phyloP scores from a whole-genome alignment of 2,797 vertebrate genomes.

The Amphiprion clarkii region DNA sequence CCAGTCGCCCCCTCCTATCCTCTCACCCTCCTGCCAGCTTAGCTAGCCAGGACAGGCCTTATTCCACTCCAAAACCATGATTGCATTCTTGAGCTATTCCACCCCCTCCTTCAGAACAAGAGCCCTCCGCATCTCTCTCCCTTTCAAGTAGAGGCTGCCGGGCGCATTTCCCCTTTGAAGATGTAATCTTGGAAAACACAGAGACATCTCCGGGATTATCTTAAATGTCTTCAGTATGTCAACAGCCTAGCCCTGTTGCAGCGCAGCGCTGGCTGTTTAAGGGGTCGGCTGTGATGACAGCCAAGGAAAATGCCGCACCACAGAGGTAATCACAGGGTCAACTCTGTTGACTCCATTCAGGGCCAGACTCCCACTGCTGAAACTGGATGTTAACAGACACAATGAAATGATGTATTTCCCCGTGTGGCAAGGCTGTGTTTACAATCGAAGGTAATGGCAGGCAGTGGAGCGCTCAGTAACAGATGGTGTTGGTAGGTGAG shows the following conservation, averaged over 20 bases:
- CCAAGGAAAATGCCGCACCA: constrained; percentile 66
- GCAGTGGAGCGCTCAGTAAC: constrained; percentile 45
- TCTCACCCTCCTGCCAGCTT: constrained; percentile 53
- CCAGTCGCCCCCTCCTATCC: constrained; percentile 25
- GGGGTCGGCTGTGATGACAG: constrained; percentile 72
- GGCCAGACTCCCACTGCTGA: constrained; percentile 68
- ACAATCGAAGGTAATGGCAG: constrained; percentile 60
- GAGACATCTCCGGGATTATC: constrained; percentile 84
- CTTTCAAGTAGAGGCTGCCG: constrained; percentile 80
- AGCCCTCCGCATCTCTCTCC: constrained; percentile 72
- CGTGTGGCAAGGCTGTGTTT: constrained; percentile 61
- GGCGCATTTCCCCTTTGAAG: constrained; percentile 82
- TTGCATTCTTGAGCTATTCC: constrained; percentile 84
- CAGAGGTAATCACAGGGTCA: constrained; percentile 80
- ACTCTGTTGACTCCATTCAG: constrained; percentile 62
- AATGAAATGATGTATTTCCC: constrained; percentile 70
- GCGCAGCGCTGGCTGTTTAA: constrained; percentile 65
- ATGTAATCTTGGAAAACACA: constrained; percentile 82
- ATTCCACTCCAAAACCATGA: constrained; percentile 76
- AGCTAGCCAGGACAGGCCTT: constrained; percentile 80
- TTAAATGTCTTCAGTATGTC: constrained; percentile 84
- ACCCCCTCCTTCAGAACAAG: constrained; percentile 75
- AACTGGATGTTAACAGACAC: constrained; percentile 69
- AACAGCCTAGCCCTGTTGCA: constrained; percentile 72
- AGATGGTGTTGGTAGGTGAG: constrained; percentile 61